Percentiles rank a stretch among this genome's conserved stretches.
Conservation (phyloP, 1,140 invertebrate species). For the Scaptodrosophila lebanonensis region DNA sequence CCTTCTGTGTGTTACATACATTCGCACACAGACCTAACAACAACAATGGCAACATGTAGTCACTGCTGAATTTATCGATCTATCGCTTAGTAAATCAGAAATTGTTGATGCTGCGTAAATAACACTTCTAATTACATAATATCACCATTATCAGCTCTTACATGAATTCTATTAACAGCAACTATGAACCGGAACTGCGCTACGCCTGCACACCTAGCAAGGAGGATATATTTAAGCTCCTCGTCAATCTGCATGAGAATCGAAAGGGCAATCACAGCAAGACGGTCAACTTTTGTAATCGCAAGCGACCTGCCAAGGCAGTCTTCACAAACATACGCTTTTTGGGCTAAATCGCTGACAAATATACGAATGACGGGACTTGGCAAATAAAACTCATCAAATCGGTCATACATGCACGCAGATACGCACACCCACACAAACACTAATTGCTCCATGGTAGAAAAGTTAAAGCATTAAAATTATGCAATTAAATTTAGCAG, state of each 20-base stretch:
- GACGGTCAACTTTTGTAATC: constrained; percentile 81
- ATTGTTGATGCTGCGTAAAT: constrained; percentile 42
- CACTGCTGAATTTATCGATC: too few relatives aligned
- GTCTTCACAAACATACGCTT: constrained; percentile 83
- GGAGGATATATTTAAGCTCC: constrained; percentile 80
- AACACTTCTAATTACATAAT: constrained; percentile 64
- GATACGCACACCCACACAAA: constrained; percentile 13
- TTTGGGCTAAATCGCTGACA: constrained; percentile 75
- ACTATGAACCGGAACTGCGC: constrained; percentile 80
- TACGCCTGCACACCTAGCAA: constrained; percentile 80
- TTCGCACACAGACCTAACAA: constrained; percentile 14
- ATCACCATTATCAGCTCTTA: constrained; percentile 73
- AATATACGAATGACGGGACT: neutral
- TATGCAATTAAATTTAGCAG: too few relatives aligned
- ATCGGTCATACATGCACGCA: neutral
- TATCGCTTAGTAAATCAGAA: too few relatives aligned
- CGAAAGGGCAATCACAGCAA: constrained; percentile 79
- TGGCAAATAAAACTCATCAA: neutral
- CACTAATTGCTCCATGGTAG: too few relatives aligned
- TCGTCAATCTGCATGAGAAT: constrained; percentile 81
- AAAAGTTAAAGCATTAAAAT: too few relatives aligned
- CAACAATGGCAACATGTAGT: too few relatives aligned
- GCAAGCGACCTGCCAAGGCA: constrained; percentile 79
- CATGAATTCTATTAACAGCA: constrained; percentile 76
- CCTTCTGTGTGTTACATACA: too few relatives aligned